Conservation (phyloP, 2,113 vertebrate species). For the Aegotheles bennettii region DNA sequence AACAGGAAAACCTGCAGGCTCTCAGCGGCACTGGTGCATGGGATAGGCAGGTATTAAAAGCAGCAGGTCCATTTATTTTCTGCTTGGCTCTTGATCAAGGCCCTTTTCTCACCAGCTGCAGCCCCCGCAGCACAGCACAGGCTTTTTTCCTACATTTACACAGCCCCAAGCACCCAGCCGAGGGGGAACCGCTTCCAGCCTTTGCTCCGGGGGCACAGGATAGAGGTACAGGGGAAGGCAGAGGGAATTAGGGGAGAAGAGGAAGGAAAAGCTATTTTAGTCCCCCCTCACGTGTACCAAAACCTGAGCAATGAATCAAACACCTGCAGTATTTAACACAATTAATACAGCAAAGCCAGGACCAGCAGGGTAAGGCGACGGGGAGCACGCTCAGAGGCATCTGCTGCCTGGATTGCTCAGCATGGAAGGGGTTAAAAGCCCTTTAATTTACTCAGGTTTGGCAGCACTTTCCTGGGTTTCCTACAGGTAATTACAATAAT, state of each 20-base stretch:
- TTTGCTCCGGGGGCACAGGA: background rate
- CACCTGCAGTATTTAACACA: background rate
- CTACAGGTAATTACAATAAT: constrained; percentile 51
- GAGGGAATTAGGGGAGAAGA: background rate
- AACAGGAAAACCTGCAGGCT: background rate
- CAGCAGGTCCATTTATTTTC: background rate
- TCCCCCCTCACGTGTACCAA: rapidly evolving
- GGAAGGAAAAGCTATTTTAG: background rate
- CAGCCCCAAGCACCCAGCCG: background rate
- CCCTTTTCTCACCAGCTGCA: background rate
- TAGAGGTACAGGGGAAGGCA: background rate
- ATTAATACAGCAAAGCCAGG: background rate
- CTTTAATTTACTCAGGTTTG: background rate
- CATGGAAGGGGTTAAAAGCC: constrained; percentile 20
- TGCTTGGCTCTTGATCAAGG: background rate
- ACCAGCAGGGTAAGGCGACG: rapidly evolving
- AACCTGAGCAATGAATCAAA: background rate
- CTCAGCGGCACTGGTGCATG: background rate
- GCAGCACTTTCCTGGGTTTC: background rate
- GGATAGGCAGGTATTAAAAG: background rate
- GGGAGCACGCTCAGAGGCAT: background rate
- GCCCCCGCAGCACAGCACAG: background rate
- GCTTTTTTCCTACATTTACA: background rate
- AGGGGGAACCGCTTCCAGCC: background rate
- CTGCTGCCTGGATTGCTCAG: background rate